These are phyloP conservation scores for Chunga burmeisteri DNA, from an alignment of 2,113 vertebrate species.

Conservation along the genomic window DNA sequence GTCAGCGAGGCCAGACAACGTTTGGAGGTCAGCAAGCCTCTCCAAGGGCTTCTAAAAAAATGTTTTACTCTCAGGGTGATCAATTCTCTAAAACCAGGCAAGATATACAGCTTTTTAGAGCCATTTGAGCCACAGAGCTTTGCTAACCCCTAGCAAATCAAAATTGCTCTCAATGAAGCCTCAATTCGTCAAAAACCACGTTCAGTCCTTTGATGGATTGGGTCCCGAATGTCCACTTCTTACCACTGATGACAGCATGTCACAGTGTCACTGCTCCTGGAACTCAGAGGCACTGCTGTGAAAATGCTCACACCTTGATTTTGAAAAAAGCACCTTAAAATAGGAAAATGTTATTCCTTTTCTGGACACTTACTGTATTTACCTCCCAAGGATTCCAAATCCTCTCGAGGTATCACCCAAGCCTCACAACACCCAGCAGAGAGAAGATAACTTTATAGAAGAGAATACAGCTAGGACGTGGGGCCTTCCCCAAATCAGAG, in stretches of 20 bases:
- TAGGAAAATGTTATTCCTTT: neutral
- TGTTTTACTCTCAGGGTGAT: neutral
- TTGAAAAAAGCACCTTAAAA: neutral
- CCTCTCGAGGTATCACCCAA: neutral
- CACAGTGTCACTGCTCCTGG: neutral
- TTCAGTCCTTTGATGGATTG: neutral
- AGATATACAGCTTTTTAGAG: neutral
- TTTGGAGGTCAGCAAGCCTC: neutral
- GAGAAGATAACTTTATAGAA: neutral
- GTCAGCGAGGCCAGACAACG: neutral
- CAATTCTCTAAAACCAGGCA: neutral
- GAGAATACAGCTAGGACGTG: neutral
- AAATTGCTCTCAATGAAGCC: neutral
- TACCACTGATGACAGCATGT: neutral
- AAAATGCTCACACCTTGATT: neutral
- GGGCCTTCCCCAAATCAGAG: neutral
- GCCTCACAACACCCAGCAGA: neutral
- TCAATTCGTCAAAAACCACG: neutral
- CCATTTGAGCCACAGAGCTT: neutral
- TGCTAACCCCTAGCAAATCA: neutral
- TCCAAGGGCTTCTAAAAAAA: neutral
- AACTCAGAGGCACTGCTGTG: neutral
- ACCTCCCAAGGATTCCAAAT: neutral
- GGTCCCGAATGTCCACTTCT: neutral
- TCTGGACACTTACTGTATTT: neutral